Evolutionary conservation across 2,888 invertebrate genomes (phyloP).

Genomic region (Syritta pipiens): DNA sequence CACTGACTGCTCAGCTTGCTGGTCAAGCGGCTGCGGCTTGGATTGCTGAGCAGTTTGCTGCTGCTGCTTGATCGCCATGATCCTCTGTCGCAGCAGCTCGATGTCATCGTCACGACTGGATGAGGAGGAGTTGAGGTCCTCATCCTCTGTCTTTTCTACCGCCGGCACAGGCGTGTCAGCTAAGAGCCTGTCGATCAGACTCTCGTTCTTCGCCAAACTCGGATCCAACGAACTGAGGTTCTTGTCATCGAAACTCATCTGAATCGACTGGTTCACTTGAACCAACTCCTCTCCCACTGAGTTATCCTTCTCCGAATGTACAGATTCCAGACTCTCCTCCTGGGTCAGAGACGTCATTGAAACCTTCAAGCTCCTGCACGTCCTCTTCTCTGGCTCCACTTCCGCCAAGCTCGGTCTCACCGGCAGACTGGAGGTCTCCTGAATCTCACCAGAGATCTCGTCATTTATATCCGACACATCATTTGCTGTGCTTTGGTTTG

Average conservation of each 20-base stretch:
- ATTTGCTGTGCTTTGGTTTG: slow-evolving; percentile 77
- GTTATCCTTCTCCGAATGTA: slow-evolving; percentile 75
- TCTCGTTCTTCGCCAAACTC: slow-evolving; percentile 72
- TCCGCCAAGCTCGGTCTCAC: slow-evolving; percentile 36
- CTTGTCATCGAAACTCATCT: slow-evolving; percentile 74
- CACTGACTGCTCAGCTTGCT: slow-evolving; percentile 60
- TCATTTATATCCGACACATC: slow-evolving; percentile 78
- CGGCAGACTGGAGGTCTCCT: slow-evolving; percentile 51
- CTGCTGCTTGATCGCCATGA: slow-evolving; percentile 75
- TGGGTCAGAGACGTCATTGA: slow-evolving; percentile 34
- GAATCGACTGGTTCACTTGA: slow-evolving; percentile 76
- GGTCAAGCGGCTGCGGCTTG: slow-evolving; percentile 43
- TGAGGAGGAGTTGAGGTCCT: slow-evolving; percentile 54
- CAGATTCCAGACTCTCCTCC: slow-evolving; percentile 31
- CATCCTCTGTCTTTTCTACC: slow-evolving; percentile 1
- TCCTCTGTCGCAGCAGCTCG: slow-evolving; percentile 75
- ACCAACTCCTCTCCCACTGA: slow-evolving; percentile 76
- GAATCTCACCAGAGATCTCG: slow-evolving; percentile 71
- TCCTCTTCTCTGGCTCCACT: slow-evolving; percentile 54
- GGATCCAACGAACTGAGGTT: slow-evolving; percentile 71
- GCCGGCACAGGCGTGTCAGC: slow-evolving; percentile 60
- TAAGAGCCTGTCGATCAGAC: slow-evolving; percentile 70
- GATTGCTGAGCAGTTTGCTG: slow-evolving; percentile 49
- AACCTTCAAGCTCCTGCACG: slow-evolving; percentile 48
- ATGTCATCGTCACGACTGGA: slow-evolving; percentile 74